Percentiles rank a stretch among this genome's conserved stretches.
phyloP scores from a whole-genome alignment of 2,797 vertebrate genomes.

The Acipenser ruthenus region DNA sequence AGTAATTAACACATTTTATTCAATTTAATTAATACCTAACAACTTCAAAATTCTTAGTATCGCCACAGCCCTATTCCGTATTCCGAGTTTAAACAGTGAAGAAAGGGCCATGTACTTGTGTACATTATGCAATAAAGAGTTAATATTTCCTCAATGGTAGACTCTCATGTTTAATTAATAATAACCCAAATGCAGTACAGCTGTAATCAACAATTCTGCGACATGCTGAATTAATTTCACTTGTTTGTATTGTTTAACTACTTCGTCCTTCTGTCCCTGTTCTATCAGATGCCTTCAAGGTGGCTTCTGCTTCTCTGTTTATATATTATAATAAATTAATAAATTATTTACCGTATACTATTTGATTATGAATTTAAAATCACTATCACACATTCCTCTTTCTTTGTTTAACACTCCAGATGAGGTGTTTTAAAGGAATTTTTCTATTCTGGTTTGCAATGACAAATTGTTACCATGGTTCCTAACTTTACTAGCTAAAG shows the following conservation, averaged over 20 bases:
- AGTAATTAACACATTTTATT: too few species aligned
- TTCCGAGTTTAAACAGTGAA: too few species aligned
- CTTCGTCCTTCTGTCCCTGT: neutral
- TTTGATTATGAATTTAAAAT: conserved; percentile 20
- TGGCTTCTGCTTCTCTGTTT: conserved; percentile 39
- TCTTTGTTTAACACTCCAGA: conserved; percentile 16
- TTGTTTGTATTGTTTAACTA: neutral
- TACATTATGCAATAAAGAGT: too few species aligned
- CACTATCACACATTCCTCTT: conserved; percentile 12
- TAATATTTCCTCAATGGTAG: too few species aligned
- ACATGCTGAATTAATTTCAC: neutral
- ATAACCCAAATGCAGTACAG: too few species aligned
- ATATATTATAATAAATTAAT: conserved; percentile 38
- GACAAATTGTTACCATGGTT: conserved; percentile 18
- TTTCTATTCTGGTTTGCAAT: conserved; percentile 26
- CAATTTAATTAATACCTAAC: too few species aligned
- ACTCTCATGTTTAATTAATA: too few species aligned
- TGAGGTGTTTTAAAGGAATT: conserved; percentile 29
- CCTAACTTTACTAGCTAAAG: neutral
- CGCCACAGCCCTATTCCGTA: too few species aligned
- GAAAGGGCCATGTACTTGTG: too few species aligned
- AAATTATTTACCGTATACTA: conserved; percentile 51
- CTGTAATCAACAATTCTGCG: neutral
- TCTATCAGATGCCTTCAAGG: neutral
- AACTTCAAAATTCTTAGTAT: too few species aligned